phyloP scores from a whole-genome alignment of 2,113 vertebrate genomes.

The Litocranius walleri region DNA sequence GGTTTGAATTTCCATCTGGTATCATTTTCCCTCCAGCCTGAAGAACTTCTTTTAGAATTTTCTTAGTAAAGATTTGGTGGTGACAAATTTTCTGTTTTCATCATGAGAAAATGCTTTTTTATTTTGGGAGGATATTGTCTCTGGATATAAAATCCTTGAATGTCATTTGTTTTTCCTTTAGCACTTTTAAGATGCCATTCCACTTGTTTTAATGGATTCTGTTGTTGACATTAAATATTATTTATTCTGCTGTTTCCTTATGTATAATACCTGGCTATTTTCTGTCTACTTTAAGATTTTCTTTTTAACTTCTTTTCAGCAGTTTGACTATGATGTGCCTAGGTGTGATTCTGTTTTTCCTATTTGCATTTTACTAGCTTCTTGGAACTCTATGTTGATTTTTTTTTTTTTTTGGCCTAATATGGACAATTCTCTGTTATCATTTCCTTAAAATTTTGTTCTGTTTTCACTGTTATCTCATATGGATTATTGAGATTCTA shows the following conservation, averaged over 20 bases:
- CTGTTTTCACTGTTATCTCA: background rate
- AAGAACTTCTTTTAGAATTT: conserved; percentile 1
- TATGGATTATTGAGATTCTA: background rate
- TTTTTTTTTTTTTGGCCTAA: background rate
- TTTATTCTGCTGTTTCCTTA: background rate
- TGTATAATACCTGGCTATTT: background rate
- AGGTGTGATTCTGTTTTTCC: background rate
- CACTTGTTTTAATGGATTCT: background rate
- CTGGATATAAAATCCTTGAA: background rate
- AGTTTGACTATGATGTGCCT: background rate
- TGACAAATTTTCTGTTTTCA: background rate
- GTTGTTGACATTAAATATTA: background rate
- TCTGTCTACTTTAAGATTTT: background rate
- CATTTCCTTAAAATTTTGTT: background rate
- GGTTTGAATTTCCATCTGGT: background rate
- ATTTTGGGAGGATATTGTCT: background rate
- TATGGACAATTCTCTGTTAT: background rate
- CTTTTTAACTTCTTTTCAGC: background rate
- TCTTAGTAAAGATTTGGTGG: background rate
- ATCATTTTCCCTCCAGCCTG: background rate
- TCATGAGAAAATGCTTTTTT: background rate
- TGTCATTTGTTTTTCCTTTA: background rate
- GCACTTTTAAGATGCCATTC: background rate
- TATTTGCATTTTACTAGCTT: background rate
- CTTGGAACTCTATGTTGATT: background rate